Percentiles rank a stretch among this genome's conserved stretches.
Conservation (phyloP, 2,113 vertebrate genomes). For the Laticauda laticaudata region DNA sequence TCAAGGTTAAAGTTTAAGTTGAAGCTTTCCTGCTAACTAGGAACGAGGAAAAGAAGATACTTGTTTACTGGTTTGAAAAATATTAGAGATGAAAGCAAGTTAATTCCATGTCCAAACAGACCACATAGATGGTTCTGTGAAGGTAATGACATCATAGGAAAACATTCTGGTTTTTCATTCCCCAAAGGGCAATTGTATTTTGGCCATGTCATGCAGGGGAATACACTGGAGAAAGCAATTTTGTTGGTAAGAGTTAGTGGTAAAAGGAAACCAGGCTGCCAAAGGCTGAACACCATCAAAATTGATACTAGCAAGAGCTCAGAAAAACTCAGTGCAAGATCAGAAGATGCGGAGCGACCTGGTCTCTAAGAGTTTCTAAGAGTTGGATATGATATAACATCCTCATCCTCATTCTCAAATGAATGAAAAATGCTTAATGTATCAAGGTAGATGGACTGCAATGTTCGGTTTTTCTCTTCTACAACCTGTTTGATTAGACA, state of each 20-base stretch:
- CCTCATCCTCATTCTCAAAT: constrained; percentile 44
- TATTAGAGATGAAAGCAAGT: not conserved
- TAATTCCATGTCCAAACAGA: not conserved
- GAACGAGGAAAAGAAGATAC: not conserved
- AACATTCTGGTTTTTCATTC: constrained; percentile 47
- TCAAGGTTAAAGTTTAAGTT: not conserved
- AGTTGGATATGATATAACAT: not conserved
- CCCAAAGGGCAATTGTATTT: constrained; percentile 39
- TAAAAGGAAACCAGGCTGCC: not conserved
- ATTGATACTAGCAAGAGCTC: not conserved
- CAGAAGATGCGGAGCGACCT: not conserved
- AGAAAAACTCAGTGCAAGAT: not conserved
- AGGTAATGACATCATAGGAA: constrained; percentile 53
- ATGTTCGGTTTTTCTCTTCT: constrained; percentile 68
- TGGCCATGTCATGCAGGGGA: not conserved
- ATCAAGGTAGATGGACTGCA: constrained; percentile 54
- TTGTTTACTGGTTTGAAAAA: not conserved
- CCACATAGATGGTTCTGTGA: constrained; percentile 44
- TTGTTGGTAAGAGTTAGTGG: not conserved
- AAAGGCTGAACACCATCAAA: not conserved
- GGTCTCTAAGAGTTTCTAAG: not conserved
- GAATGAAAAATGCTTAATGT: constrained; percentile 57
- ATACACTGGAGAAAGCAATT: not conserved
- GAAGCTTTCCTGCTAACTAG: not conserved
- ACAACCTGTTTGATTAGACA: constrained; percentile 67